These are phyloP conservation scores for Bubalus kerabau DNA, from an alignment of 2,113 vertebrate species.

Conservation along the genomic window DNA sequence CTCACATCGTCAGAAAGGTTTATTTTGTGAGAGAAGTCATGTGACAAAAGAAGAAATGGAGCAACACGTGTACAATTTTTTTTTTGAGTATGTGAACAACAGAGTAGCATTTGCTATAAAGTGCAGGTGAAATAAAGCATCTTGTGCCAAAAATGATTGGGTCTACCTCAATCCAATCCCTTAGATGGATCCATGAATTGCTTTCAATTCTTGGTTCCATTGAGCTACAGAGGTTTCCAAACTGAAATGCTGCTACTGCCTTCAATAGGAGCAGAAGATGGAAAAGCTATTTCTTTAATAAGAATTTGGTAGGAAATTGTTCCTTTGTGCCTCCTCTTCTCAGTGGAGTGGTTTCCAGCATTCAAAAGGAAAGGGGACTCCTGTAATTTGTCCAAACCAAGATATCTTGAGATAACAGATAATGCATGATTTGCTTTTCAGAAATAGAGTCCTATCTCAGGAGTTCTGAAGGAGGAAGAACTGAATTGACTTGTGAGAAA, in stretches of 20 bases:
- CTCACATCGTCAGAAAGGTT: not conserved
- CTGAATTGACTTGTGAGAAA: constrained; percentile 15
- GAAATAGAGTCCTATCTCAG: constrained; percentile 14
- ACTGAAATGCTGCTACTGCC: not conserved
- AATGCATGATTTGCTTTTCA: constrained; percentile 29
- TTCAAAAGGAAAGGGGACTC: not conserved
- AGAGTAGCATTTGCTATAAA: not conserved
- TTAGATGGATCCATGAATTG: constrained; percentile 38
- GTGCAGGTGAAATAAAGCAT: not conserved
- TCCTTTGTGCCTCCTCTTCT: not conserved
- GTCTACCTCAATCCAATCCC: not conserved
- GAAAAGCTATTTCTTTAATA: constrained; percentile 34
- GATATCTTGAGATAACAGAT: constrained; percentile 22
- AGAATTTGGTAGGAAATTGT: constrained; percentile 28
- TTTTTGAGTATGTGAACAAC: not conserved
- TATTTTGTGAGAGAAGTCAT: not conserved
- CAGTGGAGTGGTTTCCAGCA: not conserved
- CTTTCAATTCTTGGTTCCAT: constrained; percentile 11
- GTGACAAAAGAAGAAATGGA: not conserved
- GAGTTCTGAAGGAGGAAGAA: not conserved
- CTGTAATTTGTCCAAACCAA: constrained; percentile 30
- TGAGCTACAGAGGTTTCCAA: constrained; percentile 17
- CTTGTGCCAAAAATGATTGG: not conserved
- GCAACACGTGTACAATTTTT: not conserved
- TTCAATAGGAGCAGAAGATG: not conserved